Percentiles rank a stretch among this genome's conserved stretches.
phyloP scores from a whole-genome alignment of 2,113 vertebrate genomes.

The Hyperoodon ampullatus region DNA sequence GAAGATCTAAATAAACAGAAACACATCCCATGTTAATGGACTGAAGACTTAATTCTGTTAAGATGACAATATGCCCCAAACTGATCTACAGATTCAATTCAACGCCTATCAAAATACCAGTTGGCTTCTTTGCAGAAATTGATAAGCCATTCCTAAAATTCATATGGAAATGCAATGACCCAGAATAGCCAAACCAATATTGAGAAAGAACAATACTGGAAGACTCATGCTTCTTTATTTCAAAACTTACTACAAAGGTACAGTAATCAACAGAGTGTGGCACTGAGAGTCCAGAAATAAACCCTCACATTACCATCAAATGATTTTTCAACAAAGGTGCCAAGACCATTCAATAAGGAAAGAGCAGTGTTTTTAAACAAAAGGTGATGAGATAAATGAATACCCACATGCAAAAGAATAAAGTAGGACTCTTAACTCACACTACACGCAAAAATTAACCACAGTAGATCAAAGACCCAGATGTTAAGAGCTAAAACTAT shows the following conservation, averaged over 20 bases:
- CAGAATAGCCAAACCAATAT: not conserved
- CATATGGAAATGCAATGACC: not conserved
- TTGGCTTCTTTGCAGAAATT: not conserved
- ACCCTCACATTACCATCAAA: not conserved
- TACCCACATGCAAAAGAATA: not conserved
- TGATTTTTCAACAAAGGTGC: not conserved
- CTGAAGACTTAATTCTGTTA: not conserved
- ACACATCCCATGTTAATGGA: not conserved
- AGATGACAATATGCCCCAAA: not conserved
- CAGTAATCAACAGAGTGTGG: not conserved
- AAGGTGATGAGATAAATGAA: not conserved
- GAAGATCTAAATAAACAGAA: not conserved
- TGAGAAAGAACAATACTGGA: not conserved
- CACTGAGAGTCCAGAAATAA: not conserved
- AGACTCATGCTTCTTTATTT: not conserved
- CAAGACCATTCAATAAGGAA: not conserved
- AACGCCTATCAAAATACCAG: not conserved
- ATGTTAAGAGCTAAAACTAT: not conserved
- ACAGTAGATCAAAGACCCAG: not conserved
- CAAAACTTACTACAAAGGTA: constrained; percentile 44
- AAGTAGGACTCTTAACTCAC: not conserved
- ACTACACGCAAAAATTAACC: not conserved
- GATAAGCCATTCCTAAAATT: not conserved
- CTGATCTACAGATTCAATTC: not conserved
- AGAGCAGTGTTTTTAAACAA: not conserved